Percentiles rank a stretch among this genome's conserved stretches.
Conservation (phyloP, 92 coral and sea anemone species). For the Porites divaricata region DNA sequence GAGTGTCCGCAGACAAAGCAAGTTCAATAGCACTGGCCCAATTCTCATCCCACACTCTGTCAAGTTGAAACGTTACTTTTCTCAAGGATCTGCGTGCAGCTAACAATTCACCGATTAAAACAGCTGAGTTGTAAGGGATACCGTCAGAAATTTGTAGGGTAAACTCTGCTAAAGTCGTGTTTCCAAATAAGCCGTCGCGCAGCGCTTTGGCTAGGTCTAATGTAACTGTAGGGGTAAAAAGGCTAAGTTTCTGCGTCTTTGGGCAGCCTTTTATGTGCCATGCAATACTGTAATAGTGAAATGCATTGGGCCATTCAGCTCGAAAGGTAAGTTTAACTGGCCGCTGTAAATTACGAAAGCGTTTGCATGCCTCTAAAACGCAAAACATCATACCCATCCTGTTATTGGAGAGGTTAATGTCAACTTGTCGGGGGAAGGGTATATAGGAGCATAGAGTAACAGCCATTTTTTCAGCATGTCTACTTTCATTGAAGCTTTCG, state of each 20-base stretch:
- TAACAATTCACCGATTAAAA: not conserved
- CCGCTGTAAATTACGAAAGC: no score
- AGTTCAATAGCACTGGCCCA: not conserved
- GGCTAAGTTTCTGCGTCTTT: no score
- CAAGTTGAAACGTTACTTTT: not conserved
- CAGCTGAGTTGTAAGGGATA: not conserved
- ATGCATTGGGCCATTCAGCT: no score
- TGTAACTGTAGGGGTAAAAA: no score
- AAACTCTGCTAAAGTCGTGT: not conserved
- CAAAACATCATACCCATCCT: no score
- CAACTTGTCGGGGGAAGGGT: no score
- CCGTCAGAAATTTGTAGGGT: not conserved
- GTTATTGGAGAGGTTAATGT: no score
- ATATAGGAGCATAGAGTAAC: not conserved
- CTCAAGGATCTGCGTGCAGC: not conserved
- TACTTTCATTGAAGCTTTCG: not conserved
- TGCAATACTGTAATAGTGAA: no score
- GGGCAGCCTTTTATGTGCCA: no score
- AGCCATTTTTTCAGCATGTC: no score
- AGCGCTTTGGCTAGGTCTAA: not conserved
- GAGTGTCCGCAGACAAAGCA: slow-evolving; percentile 12
- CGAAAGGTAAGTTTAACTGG: no score
- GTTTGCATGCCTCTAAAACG: no score
- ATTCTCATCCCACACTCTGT: not conserved
- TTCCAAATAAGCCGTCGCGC: not conserved